Conservation (phyloP, 2,888 invertebrate species). For the Panorpa germanica region DNA sequence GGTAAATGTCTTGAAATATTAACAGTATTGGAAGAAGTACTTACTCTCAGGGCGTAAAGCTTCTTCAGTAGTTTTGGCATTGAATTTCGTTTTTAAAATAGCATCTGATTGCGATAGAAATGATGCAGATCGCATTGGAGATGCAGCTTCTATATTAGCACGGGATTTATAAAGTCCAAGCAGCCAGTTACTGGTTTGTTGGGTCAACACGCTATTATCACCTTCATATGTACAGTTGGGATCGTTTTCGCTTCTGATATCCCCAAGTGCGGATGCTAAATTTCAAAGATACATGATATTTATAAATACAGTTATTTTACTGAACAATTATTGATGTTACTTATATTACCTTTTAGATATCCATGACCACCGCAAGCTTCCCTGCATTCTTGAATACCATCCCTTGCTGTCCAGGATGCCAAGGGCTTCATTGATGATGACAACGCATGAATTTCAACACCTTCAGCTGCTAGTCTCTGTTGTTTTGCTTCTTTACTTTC, state of each 20-base stretch:
- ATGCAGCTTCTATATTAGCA: conserved; percentile 25
- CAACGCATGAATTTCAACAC: conserved; percentile 57
- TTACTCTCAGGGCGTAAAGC: conserved; percentile 19
- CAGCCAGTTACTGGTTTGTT: conserved; percentile 74
- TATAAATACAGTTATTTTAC: not conserved
- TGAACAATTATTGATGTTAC: not conserved
- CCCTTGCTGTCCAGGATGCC: conserved; percentile 68
- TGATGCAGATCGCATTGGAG: conserved; percentile 41
- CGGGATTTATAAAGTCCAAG: conserved; percentile 27
- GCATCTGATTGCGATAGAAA: conserved; percentile 36
- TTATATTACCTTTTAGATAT: conserved; percentile 45
- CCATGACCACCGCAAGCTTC: conserved; percentile 95
- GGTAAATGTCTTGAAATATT: too few relatives aligned
- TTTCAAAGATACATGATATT: conserved; percentile 5
- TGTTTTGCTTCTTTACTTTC: too few relatives aligned
- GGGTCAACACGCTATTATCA: conserved; percentile 70
- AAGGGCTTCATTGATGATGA: conserved; percentile 60
- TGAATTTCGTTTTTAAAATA: conserved; percentile 31
- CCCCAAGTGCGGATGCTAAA: conserved; percentile 45
- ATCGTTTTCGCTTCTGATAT: conserved; percentile 54
- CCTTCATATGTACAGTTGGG: conserved; percentile 76
- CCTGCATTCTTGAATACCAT: conserved; percentile 80
- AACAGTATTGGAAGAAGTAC: too few relatives aligned
- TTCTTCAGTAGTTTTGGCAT: conserved; percentile 15
- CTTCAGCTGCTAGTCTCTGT: conserved; percentile 30